These are phyloP conservation scores for Colletes latitarsis DNA, from an alignment of 1,140 invertebrate genomes.

Conservation along the genomic window DNA sequence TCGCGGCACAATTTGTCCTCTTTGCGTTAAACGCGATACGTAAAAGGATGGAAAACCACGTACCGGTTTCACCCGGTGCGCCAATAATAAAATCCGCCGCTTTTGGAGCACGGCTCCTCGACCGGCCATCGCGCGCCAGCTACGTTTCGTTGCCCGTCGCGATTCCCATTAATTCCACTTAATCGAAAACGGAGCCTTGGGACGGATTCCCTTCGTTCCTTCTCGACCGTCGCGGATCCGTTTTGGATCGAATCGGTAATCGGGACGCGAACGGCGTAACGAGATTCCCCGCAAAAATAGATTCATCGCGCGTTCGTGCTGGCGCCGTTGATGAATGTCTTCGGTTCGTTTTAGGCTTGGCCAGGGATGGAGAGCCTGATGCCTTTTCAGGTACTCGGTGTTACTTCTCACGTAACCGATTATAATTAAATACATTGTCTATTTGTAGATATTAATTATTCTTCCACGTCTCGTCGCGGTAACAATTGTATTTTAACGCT, in stretches of 20 bases:
- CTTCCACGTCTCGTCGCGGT: no score
- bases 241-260: conserved; percentile 25
- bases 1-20: conserved; percentile 52
- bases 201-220: conserved; percentile 23
- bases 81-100: conserved; percentile 68
- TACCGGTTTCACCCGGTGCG: conserved; percentile 57
- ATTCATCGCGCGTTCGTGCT: conserved; percentile 47
- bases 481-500: no score
- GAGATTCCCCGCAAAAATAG: conserved; percentile 37
- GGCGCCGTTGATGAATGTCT: conserved; percentile 36
- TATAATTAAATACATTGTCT: no score
- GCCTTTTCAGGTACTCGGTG: no score
- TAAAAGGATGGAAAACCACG: conserved; percentile 63
- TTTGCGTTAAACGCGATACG: conserved; percentile 49
- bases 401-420: no score
- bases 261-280: conserved; percentile 8
- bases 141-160: conserved; percentile 36
- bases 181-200: conserved; percentile 50
- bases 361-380: no score
- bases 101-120: conserved; percentile 59
- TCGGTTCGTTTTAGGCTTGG: neutral
- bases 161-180: conserved; percentile 38
- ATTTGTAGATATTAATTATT: no score
- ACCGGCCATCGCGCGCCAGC: conserved; percentile 3
- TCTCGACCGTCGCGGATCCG: conserved; percentile 17